phyloP scores from a whole-genome alignment of 2,888 invertebrate genomes.

The Meiosimyza platycephala region DNA sequence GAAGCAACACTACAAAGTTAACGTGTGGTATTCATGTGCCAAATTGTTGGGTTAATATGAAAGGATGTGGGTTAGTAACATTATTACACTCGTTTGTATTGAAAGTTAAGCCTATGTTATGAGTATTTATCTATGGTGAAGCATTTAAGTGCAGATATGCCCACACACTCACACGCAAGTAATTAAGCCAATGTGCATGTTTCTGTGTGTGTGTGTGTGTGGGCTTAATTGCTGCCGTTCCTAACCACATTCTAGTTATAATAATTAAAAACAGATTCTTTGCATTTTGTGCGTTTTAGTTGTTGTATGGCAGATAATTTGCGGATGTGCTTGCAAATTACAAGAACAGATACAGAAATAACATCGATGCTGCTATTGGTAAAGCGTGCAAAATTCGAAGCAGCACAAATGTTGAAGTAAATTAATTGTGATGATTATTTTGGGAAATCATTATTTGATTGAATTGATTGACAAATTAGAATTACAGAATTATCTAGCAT shows the following conservation, averaged over 20 bases:
- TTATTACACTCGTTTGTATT: neutral
- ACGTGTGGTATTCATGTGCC: slow-evolving; percentile 13
- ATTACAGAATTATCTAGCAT: too few species aligned
- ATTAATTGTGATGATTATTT: too few species aligned
- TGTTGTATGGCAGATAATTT: neutral
- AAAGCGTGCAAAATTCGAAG: too few species aligned
- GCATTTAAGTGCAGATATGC: neutral
- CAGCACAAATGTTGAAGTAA: too few species aligned
- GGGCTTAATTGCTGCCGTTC: slow-evolving; percentile 20
- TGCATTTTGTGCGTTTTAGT: neutral
- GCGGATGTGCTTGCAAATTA: too few species aligned
- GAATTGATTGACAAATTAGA: too few species aligned
- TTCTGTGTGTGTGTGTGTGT: slow-evolving; percentile 1
- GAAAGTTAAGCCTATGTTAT: neutral
- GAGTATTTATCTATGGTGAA: neutral
- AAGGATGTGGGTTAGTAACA: neutral
- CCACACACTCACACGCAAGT: too few species aligned
- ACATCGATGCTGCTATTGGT: too few species aligned
- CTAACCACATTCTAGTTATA: slow-evolving; percentile 7
- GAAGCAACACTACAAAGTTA: neutral
- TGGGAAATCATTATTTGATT: too few species aligned
- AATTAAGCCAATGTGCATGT: neutral
- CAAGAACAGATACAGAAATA: too few species aligned
- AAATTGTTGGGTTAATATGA: slow-evolving; percentile 13
- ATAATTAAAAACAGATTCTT: slow-evolving; percentile 27